Evolutionary conservation across 2,113 vertebrate genomes (phyloP).

Genomic region (Morone saxatilis): DNA sequence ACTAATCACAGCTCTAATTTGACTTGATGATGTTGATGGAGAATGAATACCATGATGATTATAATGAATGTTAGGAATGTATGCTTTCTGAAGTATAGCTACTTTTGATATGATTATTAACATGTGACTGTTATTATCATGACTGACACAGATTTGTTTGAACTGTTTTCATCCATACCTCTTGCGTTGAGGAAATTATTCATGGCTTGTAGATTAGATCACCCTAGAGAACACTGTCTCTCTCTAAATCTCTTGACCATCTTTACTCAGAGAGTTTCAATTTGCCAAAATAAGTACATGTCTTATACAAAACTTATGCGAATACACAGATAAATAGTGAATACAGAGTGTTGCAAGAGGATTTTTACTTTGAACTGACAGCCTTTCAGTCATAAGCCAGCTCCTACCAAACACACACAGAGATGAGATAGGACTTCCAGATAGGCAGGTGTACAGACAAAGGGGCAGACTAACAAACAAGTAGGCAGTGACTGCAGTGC

Average conservation of each 20-base stretch:
- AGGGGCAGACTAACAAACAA: slow-evolving; percentile 37
- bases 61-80: slow-evolving; percentile 35
- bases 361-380: neutral
- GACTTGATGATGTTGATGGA: slow-evolving; percentile 53
- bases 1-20: slow-evolving; percentile 38
- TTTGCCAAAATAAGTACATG: too few species aligned
- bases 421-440: slow-evolving; percentile 27
- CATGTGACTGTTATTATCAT: slow-evolving; percentile 56
- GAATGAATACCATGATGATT: slow-evolving; percentile 51
- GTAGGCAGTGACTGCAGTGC: slow-evolving; percentile 33
- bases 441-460: slow-evolving; percentile 38
- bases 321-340: too few species aligned
- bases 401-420: slow-evolving; percentile 1
- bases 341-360: too few species aligned
- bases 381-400: neutral
- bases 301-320: too few species aligned
- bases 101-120: slow-evolving; percentile 48
- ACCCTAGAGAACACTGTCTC: slow-evolving; percentile 75
- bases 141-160: slow-evolving; percentile 54
- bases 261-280: slow-evolving; percentile 1
- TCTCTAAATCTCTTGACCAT: slow-evolving; percentile 51
- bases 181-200: slow-evolving; percentile 63
- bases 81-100: slow-evolving; percentile 46
- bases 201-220: slow-evolving; percentile 70
- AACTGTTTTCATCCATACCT: slow-evolving; percentile 68